These are phyloP conservation scores for Coelinius sp. DNA, from an alignment of 2,888 invertebrate genomes.

Conservation along the genomic window DNA sequence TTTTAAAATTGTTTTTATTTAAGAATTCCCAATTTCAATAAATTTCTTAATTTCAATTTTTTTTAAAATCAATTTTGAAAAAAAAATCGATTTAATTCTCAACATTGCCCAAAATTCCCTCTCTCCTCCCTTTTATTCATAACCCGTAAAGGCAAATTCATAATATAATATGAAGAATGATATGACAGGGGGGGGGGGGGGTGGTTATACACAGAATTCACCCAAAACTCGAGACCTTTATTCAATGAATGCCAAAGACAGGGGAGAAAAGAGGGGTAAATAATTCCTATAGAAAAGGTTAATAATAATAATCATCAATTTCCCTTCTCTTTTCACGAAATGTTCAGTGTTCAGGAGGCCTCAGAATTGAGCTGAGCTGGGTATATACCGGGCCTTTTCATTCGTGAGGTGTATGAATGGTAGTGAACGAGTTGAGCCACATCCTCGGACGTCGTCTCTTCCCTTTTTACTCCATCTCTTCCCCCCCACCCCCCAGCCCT, in stretches of 20 bases:
- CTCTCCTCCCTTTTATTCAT: neutral
- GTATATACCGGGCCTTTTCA: constrained; percentile 64
- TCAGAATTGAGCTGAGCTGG: constrained; percentile 41
- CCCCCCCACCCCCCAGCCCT: constrained; percentile 40
- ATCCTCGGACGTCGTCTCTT: constrained; percentile 57
- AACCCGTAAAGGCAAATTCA: neutral
- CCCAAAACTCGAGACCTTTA: constrained; percentile 49
- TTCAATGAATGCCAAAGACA: constrained; percentile 65
- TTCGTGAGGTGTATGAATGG: constrained; percentile 63
- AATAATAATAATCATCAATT: constrained; percentile 70
- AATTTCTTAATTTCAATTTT: too few relatives aligned
- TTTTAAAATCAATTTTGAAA: too few relatives aligned
- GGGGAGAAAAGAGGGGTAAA: constrained; percentile 65
- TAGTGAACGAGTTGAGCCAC: constrained; percentile 70
- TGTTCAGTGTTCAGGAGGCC: constrained; percentile 50
- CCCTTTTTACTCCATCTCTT: constrained; percentile 43
- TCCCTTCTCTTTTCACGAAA: constrained; percentile 66
- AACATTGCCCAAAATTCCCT: too few relatives aligned
- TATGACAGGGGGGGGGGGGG: constrained; percentile 19
- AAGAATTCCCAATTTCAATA: too few relatives aligned
- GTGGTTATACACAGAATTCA: constrained; percentile 27
- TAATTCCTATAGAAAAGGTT: constrained; percentile 68
- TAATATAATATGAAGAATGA: constrained; percentile 8
- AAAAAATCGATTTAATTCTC: too few relatives aligned
- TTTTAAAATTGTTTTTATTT: too few relatives aligned